Evolutionary conservation across 1,140 invertebrate species (phyloP), one percentile per base, ranked within the genome.

Genomic region (Cryptotermes secundus): DNA sequence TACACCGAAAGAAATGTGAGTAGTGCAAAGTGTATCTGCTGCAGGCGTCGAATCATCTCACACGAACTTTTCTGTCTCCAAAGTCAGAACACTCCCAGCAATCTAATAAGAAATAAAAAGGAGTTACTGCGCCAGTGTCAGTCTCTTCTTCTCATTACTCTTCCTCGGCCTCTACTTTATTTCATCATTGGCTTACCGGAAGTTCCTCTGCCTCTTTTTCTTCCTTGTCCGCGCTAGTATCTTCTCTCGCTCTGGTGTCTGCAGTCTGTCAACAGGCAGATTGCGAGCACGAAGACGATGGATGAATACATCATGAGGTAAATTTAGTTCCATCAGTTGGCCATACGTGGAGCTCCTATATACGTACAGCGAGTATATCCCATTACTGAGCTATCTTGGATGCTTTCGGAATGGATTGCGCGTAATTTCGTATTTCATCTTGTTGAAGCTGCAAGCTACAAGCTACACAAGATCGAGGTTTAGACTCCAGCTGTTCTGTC

Each of bases 241-340:
- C 45, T 14, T 49, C n/a, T n/a, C n/a, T 3, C 59, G 26, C n/a
- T 22, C 19, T 59, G 24, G 7, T 59, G 53, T 4, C 14, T 31
- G 26, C 7, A 72, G n/a, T 31, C 59, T 72, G 26, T n/a, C 59
- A n/a, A 0, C 26, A 72, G n/a, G 59, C 26, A 72, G 26, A 72
- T n/a, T 72, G 59, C 59, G 22, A 19, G 16, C 19, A 3, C 14
- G 7, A n/a, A 31, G 59, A 72, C 59, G 59, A 72, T n/a, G 16
- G 59, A 72, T 26, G 59, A 72, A 72, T 72, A 26, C n/a, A 72
- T 72, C 59, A 72, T 72, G 59, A 72, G 59, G 59, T 72, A 72
- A 72, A 72, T 72, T 72, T 31, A 72, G 59, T 31, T 72, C 14
- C 59, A 72, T 72, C 59, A 72, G 59, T 72, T 72, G 59, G 59